phyloP scores from a whole-genome alignment of 2,888 invertebrate species.

The Tipula confusa region DNA sequence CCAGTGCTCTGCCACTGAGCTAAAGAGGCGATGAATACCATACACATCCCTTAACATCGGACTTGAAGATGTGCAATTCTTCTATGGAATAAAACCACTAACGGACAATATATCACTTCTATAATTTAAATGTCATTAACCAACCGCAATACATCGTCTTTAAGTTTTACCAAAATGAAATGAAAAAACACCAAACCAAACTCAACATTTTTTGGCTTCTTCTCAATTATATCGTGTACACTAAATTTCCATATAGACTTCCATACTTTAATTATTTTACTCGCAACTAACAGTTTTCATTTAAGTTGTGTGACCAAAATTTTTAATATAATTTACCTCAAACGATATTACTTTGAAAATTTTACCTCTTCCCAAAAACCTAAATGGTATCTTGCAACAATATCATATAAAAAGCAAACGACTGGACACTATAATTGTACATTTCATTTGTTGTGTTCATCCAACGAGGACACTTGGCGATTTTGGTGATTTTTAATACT shows the following conservation, averaged over 20 bases:
- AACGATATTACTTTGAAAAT: not conserved
- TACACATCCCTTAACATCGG: too few species aligned
- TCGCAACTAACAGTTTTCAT: not conserved
- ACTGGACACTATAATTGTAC: not conserved
- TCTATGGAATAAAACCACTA: too few species aligned
- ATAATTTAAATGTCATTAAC: not conserved
- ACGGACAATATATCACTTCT: too few species aligned
- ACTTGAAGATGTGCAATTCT: too few species aligned
- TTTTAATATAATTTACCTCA: not conserved
- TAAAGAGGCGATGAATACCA: conserved; percentile 71
- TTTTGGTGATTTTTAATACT: not conserved
- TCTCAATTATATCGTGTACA: not conserved
- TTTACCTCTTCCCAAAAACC: not conserved
- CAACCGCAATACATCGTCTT: not conserved
- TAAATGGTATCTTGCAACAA: not conserved
- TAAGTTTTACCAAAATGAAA: not conserved
- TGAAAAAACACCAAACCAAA: not conserved
- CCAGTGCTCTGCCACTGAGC: conserved; percentile 90
- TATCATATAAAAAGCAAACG: not conserved
- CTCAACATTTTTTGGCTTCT: not conserved
- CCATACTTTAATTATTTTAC: not conserved
- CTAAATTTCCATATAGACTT: not conserved
- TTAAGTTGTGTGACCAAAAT: not conserved
- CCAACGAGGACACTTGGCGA: not conserved
- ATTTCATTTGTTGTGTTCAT: not conserved